phyloP scores from a whole-genome alignment of 1,140 invertebrate species.

The Coptotermes formosanus region DNA sequence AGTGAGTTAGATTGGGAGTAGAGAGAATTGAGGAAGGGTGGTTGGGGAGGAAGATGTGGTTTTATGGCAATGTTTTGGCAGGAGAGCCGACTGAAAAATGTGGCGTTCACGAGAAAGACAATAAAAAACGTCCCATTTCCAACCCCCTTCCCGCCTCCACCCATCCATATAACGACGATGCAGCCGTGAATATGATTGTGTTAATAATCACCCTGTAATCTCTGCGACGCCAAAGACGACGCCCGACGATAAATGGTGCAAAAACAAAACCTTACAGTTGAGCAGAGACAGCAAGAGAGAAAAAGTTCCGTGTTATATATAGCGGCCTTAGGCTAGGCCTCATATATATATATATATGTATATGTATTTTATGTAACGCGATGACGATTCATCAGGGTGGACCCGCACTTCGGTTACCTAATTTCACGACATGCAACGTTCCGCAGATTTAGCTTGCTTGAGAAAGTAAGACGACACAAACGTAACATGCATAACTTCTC shows the following conservation, averaged over 20 bases:
- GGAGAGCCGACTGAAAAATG: constrained; percentile 10
- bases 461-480: no score
- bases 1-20: neutral
- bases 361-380: no score
- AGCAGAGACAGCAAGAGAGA: neutral
- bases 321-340: neutral
- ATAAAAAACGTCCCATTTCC: constrained; percentile 1
- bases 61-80: constrained; percentile 16
- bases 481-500: no score
- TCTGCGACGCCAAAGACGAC: neutral
- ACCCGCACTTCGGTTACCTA: neutral
- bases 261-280: constrained; percentile 7
- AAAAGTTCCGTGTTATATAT: neutral
- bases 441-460: no score
- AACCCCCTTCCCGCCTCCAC: neutral
- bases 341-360: neutral
- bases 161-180: neutral
- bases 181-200: constrained; percentile 15
- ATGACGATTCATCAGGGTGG: neutral
- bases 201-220: constrained; percentile 19
- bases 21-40: neutral
- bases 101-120: neutral
- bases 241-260: constrained; percentile 12
- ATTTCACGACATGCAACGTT: no score
- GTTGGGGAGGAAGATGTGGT: neutral